These are phyloP conservation scores for Pelobates cultripes DNA, from an alignment of 2,797 vertebrate genomes.

Conservation along the genomic window DNA sequence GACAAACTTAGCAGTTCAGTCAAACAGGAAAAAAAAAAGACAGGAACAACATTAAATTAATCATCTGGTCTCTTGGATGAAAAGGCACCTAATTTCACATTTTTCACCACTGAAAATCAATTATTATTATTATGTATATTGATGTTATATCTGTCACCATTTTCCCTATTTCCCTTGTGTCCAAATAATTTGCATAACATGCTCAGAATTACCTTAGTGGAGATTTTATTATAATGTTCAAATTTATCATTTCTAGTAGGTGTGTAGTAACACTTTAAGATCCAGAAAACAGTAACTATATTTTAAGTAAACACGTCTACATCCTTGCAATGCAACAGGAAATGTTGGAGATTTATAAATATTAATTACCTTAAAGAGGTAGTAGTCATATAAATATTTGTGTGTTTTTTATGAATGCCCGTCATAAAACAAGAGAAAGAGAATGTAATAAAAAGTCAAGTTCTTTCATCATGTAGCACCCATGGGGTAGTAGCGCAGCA, in stretches of 20 bases:
- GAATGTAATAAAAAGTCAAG: no score
- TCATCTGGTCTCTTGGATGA: slow-evolving; percentile 69
- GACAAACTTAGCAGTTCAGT: slow-evolving; percentile 59
- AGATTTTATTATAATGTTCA: slow-evolving; percentile 1
- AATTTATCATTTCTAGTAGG: neutral
- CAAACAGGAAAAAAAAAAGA: slow-evolving; percentile 66
- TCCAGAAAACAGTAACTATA: neutral
- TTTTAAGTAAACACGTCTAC: neutral
- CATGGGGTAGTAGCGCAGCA: no score
- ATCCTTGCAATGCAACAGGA: no score
- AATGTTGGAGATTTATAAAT: no score
- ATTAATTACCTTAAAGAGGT: no score
- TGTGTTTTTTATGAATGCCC: no score
- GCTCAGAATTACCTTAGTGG: neutral
- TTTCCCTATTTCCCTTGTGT: slow-evolving; percentile 65
- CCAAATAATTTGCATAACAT: slow-evolving; percentile 27
- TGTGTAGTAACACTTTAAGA: neutral
- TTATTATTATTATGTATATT: slow-evolving; percentile 81
- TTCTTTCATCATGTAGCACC: no score
- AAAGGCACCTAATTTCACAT: slow-evolving; percentile 76
- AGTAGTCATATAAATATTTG: no score
- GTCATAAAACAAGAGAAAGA: no score
- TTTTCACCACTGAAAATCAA: slow-evolving; percentile 77
- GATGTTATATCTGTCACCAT: slow-evolving; percentile 74
- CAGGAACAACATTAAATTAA: slow-evolving; percentile 76